Conservation (phyloP, 2,113 vertebrate genomes). For the Burhinus bistriatus region DNA sequence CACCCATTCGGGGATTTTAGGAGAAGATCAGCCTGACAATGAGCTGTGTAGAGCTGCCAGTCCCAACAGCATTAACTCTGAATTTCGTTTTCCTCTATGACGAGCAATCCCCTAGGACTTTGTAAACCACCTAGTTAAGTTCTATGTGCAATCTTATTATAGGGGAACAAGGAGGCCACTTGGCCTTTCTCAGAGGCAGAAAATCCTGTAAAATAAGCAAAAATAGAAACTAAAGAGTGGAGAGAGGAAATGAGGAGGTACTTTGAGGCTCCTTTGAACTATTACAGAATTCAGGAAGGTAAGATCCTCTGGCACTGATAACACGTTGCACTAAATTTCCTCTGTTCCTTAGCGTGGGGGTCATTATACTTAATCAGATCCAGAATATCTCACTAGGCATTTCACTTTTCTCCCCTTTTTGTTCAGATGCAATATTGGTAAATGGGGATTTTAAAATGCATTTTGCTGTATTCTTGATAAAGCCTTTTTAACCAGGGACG, state of each 20-base stretch:
- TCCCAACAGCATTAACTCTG: background rate
- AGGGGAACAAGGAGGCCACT: background rate
- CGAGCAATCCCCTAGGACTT: background rate
- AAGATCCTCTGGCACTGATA: background rate
- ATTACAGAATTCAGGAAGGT: background rate
- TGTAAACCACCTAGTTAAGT: slow-evolving; percentile 7
- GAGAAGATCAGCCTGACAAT: slow-evolving; percentile 27
- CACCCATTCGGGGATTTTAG: slow-evolving; percentile 29
- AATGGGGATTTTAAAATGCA: background rate
- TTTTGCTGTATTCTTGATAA: background rate
- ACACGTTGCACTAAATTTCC: background rate
- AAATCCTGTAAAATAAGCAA: background rate
- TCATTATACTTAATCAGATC: background rate
- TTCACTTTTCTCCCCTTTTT: background rate
- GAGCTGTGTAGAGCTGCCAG: background rate
- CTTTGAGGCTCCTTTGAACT: background rate
- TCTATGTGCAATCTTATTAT: background rate
- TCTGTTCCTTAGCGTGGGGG: background rate
- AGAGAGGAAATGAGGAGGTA: background rate
- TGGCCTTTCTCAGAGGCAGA: background rate
- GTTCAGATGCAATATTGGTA: background rate
- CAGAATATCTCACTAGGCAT: background rate
- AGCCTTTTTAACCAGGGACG: background rate
- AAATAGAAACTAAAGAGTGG: background rate
- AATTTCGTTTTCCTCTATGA: slow-evolving; percentile 31